These are phyloP conservation scores for Amphimallon solstitiale DNA, from an alignment of 2,888 invertebrate species.

Conservation along the genomic window DNA sequence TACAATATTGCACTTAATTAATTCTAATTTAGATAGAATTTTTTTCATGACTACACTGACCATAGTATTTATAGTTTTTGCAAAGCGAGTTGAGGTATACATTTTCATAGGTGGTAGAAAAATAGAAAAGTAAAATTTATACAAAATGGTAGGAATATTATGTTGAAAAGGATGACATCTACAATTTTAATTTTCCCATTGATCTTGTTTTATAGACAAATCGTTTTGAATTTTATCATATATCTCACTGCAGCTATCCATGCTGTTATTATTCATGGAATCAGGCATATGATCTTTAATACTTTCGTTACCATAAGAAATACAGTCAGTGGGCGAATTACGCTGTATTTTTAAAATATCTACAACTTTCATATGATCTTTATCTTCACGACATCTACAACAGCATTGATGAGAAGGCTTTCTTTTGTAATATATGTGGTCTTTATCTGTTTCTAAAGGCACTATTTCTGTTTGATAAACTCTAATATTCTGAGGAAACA, in stretches of 20 bases:
- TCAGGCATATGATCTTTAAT: constrained; percentile 43
- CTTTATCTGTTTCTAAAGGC: constrained; percentile 67
- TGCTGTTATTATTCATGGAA: constrained; percentile 43
- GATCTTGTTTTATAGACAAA: constrained; percentile 65
- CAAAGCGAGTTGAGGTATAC: too few relatives aligned
- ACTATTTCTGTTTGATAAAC: constrained; percentile 65
- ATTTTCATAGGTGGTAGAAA: constrained; percentile 1
- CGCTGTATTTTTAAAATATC: constrained; percentile 51
- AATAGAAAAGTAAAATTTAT: constrained; percentile 1
- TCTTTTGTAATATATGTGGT: constrained; percentile 57
- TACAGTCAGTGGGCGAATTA: constrained; percentile 46
- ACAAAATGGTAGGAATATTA: neutral
- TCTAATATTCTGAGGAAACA: constrained; percentile 60
- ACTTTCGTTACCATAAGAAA: constrained; percentile 38
- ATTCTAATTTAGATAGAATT: too few relatives aligned
- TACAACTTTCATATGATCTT: constrained; percentile 46
- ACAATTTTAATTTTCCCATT: constrained; percentile 62
- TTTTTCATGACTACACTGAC: too few relatives aligned
- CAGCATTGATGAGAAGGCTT: constrained; percentile 53
- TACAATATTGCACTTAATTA: too few relatives aligned
- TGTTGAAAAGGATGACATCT: constrained; percentile 1
- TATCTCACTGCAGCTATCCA: constrained; percentile 48
- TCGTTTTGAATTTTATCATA: constrained; percentile 36
- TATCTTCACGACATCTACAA: constrained; percentile 55
- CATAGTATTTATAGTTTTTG: too few relatives aligned